Evolutionary conservation across 2,888 invertebrate genomes (phyloP).

Genomic region (Apamea sordens): DNA sequence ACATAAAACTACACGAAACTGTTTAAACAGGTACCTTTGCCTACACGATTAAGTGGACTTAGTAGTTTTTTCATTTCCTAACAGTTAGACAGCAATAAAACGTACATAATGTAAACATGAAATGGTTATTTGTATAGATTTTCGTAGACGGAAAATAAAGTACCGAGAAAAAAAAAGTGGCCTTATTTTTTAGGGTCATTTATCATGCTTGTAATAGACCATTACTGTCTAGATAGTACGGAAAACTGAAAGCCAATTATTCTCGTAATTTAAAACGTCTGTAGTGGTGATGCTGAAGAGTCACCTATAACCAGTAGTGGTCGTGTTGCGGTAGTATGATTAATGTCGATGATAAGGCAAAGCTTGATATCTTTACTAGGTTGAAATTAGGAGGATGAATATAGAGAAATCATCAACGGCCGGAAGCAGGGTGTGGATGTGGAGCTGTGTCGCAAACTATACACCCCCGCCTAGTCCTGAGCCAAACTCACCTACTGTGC

Average conservation of each 20-base stretch:
- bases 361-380: background rate
- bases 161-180: background rate
- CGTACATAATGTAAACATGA: slow-evolving; percentile 4
- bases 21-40: slow-evolving; percentile 18
- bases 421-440: background rate
- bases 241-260: background rate
- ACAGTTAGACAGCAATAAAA: background rate
- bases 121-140: slow-evolving; percentile 1
- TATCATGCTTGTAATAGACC: background rate
- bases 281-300: background rate
- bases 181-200: background rate
- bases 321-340: background rate
- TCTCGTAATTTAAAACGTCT: background rate
- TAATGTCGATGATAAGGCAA: no score
- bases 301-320: background rate
- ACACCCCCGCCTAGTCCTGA: background rate
- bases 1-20: slow-evolving; percentile 16
- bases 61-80: slow-evolving; percentile 12
- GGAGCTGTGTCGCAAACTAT: background rate
- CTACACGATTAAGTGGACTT: slow-evolving; percentile 21
- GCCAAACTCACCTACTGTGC: background rate
- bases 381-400: background rate
- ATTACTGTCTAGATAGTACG: background rate
- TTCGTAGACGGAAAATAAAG: background rate
- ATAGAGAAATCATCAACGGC: background rate